These are phyloP conservation scores for Pocillopora verrucosa DNA, from an alignment of 64 coral and sea anemone genomes.

Conservation along the genomic window DNA sequence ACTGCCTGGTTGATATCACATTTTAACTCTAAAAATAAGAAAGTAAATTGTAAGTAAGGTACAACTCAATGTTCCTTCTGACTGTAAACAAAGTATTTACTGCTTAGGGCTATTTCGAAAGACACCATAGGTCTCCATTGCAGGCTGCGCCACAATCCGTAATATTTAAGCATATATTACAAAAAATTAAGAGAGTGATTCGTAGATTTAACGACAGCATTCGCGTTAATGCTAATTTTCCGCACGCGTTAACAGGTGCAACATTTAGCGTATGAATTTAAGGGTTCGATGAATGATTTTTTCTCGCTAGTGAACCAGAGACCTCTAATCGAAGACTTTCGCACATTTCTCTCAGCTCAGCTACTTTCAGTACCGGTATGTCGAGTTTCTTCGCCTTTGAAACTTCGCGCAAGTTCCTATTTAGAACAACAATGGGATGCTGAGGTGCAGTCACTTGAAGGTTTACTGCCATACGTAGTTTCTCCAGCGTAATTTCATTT, in stretches of 20 bases:
- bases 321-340: constrained; percentile 1
- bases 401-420: constrained; percentile 47
- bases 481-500: constrained; percentile 35
- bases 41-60: too few relatives aligned
- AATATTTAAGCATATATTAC: neutral
- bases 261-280: constrained; percentile 3
- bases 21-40: neutral
- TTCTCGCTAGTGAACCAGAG: constrained; percentile 45
- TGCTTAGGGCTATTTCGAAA: too few relatives aligned
- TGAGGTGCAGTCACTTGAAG: neutral
- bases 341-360: constrained; percentile 58
- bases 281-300: constrained; percentile 39
- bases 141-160: neutral
- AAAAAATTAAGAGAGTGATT: neutral
- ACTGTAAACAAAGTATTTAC: too few relatives aligned
- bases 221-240: neutral
- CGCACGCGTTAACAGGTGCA: constrained; percentile 27
- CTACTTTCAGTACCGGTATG: constrained; percentile 44
- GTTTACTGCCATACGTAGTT: constrained; percentile 24
- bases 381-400: constrained; percentile 47
- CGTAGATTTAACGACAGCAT: neutral
- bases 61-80: too few relatives aligned
- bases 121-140: too few relatives aligned
- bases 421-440: constrained; percentile 45
- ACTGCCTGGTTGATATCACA: constrained; percentile 1